A percentile compares a stretch with the other conserved stretches of the same genome.
Conservation (phyloP, 2,888 invertebrate genomes). For the Calameuta filiformis region DNA sequence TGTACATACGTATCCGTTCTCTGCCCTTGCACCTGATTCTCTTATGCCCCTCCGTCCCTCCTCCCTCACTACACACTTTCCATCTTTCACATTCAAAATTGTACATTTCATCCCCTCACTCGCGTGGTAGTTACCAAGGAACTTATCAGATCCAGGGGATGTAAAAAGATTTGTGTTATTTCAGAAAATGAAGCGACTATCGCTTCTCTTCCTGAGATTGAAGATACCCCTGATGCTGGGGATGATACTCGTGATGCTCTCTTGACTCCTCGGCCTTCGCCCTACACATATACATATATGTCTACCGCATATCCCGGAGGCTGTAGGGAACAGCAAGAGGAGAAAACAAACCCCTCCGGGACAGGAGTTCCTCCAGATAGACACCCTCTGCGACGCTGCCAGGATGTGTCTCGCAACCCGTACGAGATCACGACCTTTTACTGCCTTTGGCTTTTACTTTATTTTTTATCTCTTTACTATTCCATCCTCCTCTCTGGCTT, state of each 20-base stretch:
- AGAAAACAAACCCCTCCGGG: not conserved
- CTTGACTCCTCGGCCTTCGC: not conserved
- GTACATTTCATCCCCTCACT: not conserved
- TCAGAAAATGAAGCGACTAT: slow-evolving; percentile 43
- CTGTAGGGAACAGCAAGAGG: not conserved
- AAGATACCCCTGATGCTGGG: not conserved
- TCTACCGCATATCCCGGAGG: not conserved
- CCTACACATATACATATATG: not conserved
- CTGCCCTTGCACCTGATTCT: not conserved
- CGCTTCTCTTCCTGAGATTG: not conserved
- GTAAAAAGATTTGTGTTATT: slow-evolving; percentile 48
- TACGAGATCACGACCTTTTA: not conserved
- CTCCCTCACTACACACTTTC: not conserved
- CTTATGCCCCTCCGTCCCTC: not conserved
- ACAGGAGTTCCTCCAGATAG: not conserved
- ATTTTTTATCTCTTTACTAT: not conserved
- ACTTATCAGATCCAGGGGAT: slow-evolving; percentile 43
- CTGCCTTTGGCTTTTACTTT: not conserved
- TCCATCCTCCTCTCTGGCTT: not conserved
- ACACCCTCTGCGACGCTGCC: not conserved
- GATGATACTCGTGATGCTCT: not conserved
- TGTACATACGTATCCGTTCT: not conserved
- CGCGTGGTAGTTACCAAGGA: slow-evolving; percentile 3
- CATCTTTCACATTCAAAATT: not conserved
- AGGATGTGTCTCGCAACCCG: not conserved